These are phyloP conservation scores for Laticauda colubrina DNA, from an alignment of 2,113 vertebrate species.

Conservation along the genomic window DNA sequence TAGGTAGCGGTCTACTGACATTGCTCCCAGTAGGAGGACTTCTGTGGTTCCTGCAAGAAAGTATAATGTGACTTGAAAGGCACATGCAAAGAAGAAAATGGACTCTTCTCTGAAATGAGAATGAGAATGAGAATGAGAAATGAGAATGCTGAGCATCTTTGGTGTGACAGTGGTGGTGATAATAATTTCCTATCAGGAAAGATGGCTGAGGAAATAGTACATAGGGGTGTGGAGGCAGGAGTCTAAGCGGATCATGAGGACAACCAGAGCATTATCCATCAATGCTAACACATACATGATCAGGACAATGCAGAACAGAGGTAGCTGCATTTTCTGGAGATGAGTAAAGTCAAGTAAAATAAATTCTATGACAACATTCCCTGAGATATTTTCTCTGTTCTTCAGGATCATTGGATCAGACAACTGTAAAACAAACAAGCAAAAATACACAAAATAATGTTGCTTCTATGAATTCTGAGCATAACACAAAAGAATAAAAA, in stretches of 20 bases:
- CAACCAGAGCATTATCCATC: not conserved
- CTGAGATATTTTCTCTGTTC: not conserved
- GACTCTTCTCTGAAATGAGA: no score
- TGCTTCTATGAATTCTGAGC: not conserved
- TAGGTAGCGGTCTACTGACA: conserved; percentile 18
- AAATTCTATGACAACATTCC: not conserved
- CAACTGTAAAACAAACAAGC: not conserved
- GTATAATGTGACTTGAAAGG: conserved; percentile 52
- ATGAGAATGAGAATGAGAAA: no score
- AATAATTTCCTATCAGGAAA: conserved; percentile 59
- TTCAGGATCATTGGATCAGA: not conserved
- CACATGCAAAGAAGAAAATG: conserved; percentile 51
- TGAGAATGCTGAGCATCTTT: conserved; percentile 56
- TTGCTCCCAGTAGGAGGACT: conserved; percentile 38
- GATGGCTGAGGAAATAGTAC: conserved; percentile 58
- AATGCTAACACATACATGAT: not conserved
- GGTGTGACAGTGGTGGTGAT: conserved; percentile 54
- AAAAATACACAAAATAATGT: not conserved
- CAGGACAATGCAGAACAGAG: conserved; percentile 7
- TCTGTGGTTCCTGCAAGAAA: conserved; percentile 56
- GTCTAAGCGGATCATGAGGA: not conserved
- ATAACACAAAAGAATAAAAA: not conserved
- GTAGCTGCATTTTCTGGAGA: not conserved
- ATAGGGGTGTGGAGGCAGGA: conserved; percentile 26
- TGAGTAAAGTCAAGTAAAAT: not conserved